Conservation (phyloP, 2,797 vertebrate species). For the Peromyscus attwateri region DNA sequence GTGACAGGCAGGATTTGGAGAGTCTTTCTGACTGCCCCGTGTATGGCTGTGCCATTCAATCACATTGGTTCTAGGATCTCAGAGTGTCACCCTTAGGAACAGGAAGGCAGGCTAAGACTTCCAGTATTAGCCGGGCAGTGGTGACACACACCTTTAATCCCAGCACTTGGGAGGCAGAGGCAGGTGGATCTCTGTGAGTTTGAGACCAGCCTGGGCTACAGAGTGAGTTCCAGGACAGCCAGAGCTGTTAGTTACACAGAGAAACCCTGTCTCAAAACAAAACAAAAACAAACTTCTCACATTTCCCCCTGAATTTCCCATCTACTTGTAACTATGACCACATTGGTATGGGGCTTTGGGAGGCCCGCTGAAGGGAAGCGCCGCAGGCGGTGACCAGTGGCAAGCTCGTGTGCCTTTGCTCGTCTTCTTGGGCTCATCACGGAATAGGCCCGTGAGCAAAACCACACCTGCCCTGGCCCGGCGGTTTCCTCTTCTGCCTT, state of each 20-base stretch:
- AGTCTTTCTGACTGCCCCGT: neutral
- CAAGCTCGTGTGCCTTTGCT: neutral
- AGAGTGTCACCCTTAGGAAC: neutral
- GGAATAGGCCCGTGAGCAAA: neutral
- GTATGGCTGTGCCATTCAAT: neutral
- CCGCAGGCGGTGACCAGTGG: neutral
- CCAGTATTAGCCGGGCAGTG: neutral
- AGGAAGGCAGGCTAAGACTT: neutral
- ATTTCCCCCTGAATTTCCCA: neutral
- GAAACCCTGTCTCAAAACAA: neutral
- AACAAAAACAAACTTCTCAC: neutral
- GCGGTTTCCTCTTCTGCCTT: neutral
- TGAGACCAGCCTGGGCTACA: neutral
- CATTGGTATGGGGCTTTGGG: neutral
- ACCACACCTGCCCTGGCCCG: neutral
- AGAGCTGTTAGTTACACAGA: neutral
- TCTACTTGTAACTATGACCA: neutral
- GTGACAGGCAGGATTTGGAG: constrained; percentile 10
- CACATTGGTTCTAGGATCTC: neutral
- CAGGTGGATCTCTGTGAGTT: neutral
- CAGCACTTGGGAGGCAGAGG: neutral
- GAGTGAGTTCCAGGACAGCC: neutral
- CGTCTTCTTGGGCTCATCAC: neutral
- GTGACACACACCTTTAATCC: neutral
- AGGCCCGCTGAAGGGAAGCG: neutral